These are phyloP conservation scores for Apotomis betuletana DNA, from an alignment of 2,888 invertebrate species.

Conservation along the genomic window DNA sequence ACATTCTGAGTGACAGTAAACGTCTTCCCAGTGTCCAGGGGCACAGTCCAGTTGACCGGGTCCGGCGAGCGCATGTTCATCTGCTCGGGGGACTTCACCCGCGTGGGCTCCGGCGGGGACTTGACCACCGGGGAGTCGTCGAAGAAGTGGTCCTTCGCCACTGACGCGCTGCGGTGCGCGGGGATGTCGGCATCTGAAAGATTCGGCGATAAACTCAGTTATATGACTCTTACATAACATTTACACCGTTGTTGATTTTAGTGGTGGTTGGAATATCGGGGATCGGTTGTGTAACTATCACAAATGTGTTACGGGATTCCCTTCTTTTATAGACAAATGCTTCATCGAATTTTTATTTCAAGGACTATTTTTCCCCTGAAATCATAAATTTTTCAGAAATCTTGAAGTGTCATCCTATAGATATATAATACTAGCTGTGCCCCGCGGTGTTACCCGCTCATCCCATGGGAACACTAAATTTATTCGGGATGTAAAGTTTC, in stretches of 20 bases:
- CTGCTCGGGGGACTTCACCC: constrained; percentile 96
- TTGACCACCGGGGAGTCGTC: constrained; percentile 88
- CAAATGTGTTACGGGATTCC: neutral
- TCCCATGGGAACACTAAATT: too few relatives aligned
- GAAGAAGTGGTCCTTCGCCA: constrained; percentile 80
- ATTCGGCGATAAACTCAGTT: constrained; percentile 34
- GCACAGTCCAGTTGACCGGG: constrained; percentile 97
- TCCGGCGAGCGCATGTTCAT: constrained; percentile 96
- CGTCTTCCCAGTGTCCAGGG: constrained; percentile 95
- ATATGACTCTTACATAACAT: constrained; percentile 17
- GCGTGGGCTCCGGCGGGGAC: constrained; percentile 95
- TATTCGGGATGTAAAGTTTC: too few relatives aligned
- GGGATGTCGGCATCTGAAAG: constrained; percentile 77
- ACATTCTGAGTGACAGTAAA: constrained; percentile 97
- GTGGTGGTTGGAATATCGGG: neutral
- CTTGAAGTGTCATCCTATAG: too few relatives aligned
- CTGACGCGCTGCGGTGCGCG: constrained; percentile 78
- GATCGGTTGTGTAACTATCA: neutral
- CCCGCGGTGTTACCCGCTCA: too few relatives aligned
- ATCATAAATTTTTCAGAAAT: too few relatives aligned
- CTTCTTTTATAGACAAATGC: too few relatives aligned
- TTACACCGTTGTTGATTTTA: neutral
- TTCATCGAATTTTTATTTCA: too few relatives aligned
- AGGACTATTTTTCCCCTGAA: too few relatives aligned
- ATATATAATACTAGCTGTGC: too few relatives aligned